A percentile compares a stretch with the other conserved stretches of the same genome.
Conservation (phyloP, 2,797 vertebrate genomes). For the Semotilus atromaculatus region DNA sequence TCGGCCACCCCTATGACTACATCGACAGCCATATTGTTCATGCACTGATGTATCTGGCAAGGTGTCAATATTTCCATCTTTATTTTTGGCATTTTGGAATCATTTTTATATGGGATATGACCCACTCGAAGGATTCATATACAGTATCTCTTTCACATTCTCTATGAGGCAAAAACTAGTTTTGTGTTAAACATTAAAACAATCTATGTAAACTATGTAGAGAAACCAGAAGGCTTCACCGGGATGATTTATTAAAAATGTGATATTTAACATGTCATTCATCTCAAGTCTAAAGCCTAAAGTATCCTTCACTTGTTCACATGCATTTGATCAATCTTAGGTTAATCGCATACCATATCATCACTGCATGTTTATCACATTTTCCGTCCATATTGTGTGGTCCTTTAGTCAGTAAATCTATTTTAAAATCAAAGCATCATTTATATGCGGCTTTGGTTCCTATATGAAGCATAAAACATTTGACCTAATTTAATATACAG, state of each 20-base stretch:
- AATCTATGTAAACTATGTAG: neutral
- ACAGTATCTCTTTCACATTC: neutral
- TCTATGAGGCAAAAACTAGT: neutral
- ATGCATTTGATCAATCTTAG: neutral
- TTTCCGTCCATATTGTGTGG: neutral
- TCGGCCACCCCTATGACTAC: too few species aligned
- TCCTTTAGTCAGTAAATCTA: neutral
- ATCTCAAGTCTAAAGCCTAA: neutral
- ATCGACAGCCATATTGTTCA: neutral
- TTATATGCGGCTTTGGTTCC: neutral
- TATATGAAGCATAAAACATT: constrained; percentile 4
- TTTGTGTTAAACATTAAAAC: neutral
- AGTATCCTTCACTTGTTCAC: neutral
- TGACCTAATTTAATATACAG: constrained; percentile 38
- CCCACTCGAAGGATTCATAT: neutral
- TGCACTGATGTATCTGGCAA: neutral
- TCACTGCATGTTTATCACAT: neutral
- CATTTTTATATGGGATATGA: neutral
- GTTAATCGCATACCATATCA: neutral
- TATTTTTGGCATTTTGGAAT: neutral
- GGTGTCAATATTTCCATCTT: neutral
- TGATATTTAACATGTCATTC: neutral
- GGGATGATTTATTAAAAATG: neutral
- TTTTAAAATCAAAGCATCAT: neutral
- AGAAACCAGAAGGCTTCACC: neutral